Conservation (phyloP, 2,888 invertebrate genomes). For the Cybosia mesomella region DNA sequence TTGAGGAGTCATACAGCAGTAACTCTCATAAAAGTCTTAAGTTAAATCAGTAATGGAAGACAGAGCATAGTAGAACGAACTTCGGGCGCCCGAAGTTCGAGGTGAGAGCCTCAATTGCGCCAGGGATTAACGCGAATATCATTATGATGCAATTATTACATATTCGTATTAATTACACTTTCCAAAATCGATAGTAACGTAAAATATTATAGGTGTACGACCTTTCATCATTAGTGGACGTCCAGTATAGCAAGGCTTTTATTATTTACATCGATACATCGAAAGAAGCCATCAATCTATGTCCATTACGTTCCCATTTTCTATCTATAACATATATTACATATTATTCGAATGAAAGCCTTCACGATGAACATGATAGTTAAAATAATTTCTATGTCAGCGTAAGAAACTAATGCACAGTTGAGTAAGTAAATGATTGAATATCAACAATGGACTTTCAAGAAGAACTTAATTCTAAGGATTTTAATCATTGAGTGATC, state of each 20-base stretch:
- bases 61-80: no score
- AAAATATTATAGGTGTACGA: neutral
- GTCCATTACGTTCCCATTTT: neutral
- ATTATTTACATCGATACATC: neutral
- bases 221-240: neutral
- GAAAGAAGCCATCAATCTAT: neutral
- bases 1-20: no score
- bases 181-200: no score
- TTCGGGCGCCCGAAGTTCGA: no score
- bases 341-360: neutral
- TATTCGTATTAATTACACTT: no score
- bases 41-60: no score
- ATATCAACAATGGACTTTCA: neutral
- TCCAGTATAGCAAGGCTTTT: neutral
- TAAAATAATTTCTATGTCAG: neutral
- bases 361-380: neutral
- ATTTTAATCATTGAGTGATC: neutral
- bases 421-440: neutral
- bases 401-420: neutral
- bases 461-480: neutral
- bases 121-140: no score
- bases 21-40: no score
- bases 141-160: no score
- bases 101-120: no score
- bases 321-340: constrained; percentile 1